Conservation (phyloP, 1,140 invertebrate genomes). For the Paraescarpia echinospica region DNA sequence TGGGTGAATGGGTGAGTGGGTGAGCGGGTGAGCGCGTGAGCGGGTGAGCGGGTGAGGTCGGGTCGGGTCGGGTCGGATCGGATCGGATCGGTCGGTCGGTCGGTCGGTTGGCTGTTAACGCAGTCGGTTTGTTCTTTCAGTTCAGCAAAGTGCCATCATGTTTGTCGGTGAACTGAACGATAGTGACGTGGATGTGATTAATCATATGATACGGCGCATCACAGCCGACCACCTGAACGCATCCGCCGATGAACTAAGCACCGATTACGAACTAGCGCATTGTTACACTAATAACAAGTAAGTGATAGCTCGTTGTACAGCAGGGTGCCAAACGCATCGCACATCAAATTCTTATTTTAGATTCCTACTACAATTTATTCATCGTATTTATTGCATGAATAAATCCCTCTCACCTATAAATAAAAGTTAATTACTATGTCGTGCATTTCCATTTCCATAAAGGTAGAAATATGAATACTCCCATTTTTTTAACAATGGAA, state of each 20-base stretch:
- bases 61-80: conserved; percentile 1
- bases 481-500: too few species aligned
- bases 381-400: not conserved
- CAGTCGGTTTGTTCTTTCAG: not conserved
- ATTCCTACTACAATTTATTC: not conserved
- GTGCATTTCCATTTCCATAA: too few species aligned
- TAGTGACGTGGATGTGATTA: not conserved
- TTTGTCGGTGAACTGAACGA: not conserved
- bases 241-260: not conserved
- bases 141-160: not conserved
- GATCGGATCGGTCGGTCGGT: conserved; percentile 2
- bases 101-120: not conserved
- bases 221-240: not conserved
- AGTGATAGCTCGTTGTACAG: not conserved
- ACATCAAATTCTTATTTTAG: not conserved
- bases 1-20: too few species aligned
- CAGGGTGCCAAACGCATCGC: not conserved
- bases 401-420: not conserved
- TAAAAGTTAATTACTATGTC: not conserved
- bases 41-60: not conserved
- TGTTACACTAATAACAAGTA: not conserved
- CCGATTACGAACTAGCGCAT: not conserved
- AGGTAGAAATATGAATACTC: too few species aligned
- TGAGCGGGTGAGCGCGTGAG: too few species aligned
- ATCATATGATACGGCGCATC: not conserved